Percentiles rank a stretch among this genome's conserved stretches.
Conservation (phyloP, 2,888 invertebrate genomes). For the Drosophila austrosaltans region DNA sequence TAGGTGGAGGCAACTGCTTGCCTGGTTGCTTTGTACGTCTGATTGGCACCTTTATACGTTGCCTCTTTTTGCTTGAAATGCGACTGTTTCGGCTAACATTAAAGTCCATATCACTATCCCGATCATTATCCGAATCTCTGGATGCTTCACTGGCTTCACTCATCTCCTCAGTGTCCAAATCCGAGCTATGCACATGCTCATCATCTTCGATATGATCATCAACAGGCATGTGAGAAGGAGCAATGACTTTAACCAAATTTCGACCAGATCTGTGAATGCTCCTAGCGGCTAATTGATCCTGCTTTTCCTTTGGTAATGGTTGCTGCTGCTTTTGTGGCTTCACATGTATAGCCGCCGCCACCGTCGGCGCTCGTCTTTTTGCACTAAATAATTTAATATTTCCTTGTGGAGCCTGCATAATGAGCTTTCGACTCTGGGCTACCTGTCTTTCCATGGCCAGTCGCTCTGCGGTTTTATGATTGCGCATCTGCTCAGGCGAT, state of each 20-base stretch:
- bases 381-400: slow-evolving; percentile 60
- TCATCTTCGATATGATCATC: slow-evolving; percentile 59
- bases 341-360: slow-evolving; percentile 11
- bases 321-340: slow-evolving; percentile 21
- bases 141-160: slow-evolving; percentile 85
- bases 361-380: slow-evolving; percentile 60
- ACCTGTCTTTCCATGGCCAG: slow-evolving; percentile 64
- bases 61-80: slow-evolving; percentile 75
- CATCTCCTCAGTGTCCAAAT: slow-evolving; percentile 74
- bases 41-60: slow-evolving; percentile 55
- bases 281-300: slow-evolving; percentile 1
- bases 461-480: slow-evolving; percentile 69
- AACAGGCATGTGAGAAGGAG: slow-evolving; percentile 7
- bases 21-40: slow-evolving; percentile 29
- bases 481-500: slow-evolving; percentile 86
- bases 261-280: slow-evolving; percentile 41
- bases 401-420: slow-evolving; percentile 53
- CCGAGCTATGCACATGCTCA: slow-evolving; percentile 58
- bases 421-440: slow-evolving; percentile 66
- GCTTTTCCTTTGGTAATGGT: slow-evolving; percentile 12
- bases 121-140: slow-evolving; percentile 84
- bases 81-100: slow-evolving; percentile 85
- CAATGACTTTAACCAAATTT: slow-evolving; percentile 39
- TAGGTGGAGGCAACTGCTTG: slow-evolving; percentile 23
- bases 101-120: slow-evolving; percentile 87